Evolutionary conservation across 2,797 vertebrate genomes (phyloP).

Genomic region (Thaleichthys pacificus): DNA sequence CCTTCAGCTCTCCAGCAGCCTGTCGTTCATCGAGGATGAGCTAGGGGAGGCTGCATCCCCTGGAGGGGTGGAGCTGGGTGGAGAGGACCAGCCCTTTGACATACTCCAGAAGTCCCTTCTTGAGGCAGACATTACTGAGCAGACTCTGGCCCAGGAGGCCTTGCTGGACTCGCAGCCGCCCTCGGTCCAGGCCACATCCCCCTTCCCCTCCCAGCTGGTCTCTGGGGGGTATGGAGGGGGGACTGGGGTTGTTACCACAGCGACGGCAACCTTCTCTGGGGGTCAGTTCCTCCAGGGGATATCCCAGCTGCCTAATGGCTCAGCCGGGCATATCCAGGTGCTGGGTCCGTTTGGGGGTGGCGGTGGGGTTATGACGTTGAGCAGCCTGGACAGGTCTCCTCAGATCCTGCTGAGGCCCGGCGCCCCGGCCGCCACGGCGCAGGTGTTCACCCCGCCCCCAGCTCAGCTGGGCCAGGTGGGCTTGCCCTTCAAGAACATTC

Average conservation of each 20-base stretch:
- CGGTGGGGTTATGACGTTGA: conserved; percentile 93
- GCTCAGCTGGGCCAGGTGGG: conserved; percentile 87
- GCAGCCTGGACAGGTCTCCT: conserved; percentile 88
- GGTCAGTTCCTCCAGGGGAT: conserved; percentile 93
- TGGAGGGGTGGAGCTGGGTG: conserved; percentile 85
- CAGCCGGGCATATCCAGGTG: conserved; percentile 92
- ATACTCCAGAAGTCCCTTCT: conserved; percentile 98
- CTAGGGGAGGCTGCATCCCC: conserved; percentile 84
- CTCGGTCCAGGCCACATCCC: conserved; percentile 84
- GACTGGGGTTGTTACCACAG: conserved; percentile 82
- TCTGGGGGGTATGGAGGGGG: conserved; percentile 89
- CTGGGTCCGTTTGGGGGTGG: conserved; percentile 89
- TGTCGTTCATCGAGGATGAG: conserved; percentile 96
- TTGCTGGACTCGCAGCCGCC: conserved; percentile 90
- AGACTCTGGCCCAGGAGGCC: conserved; percentile 97
- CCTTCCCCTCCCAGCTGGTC: conserved; percentile 93
- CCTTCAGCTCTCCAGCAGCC: conserved; percentile 91
- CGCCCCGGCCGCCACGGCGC: conserved; percentile 77
- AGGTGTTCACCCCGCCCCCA: conserved; percentile 85
- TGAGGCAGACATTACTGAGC: conserved; percentile 98
- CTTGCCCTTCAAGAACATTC: conserved; percentile 93
- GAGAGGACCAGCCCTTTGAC: conserved; percentile 96
- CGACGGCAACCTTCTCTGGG: conserved; percentile 78
- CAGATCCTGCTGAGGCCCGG: conserved; percentile 90
- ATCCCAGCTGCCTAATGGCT: conserved; percentile 89